A percentile compares a stretch with the other conserved stretches of the same genome.
These are phyloP conservation scores for Eurystomus gularis DNA, from an alignment of 2,113 vertebrate genomes.

Conservation along the genomic window DNA sequence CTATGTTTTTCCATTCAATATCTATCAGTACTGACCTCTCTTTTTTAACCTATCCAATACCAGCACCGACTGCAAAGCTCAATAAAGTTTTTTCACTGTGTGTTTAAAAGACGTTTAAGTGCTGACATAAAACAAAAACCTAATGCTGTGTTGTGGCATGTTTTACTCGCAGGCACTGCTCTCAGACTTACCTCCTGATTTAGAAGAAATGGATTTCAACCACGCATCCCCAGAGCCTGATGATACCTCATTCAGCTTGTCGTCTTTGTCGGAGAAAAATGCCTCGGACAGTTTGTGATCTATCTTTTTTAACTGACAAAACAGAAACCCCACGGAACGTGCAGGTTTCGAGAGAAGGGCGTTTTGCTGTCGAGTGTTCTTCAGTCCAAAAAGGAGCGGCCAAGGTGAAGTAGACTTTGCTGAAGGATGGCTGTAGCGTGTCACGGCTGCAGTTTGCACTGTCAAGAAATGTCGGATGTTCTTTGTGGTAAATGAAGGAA, in stretches of 20 bases:
- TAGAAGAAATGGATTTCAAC: constrained; percentile 88
- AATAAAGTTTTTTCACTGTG: not conserved
- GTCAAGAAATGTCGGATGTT: not conserved
- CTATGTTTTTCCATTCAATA: not conserved
- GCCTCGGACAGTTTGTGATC: constrained; percentile 81
- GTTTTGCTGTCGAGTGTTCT: constrained; percentile 32
- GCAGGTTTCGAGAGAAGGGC: constrained; percentile 39
- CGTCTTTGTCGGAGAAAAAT: constrained; percentile 91
- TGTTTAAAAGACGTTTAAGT: not conserved
- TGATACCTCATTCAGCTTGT: constrained; percentile 83
- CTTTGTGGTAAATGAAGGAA: constrained; percentile 7
- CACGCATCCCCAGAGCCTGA: constrained; percentile 75
- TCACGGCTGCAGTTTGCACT: not conserved
- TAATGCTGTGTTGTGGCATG: not conserved
- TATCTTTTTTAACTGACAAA: not conserved
- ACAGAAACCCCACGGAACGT: not conserved
- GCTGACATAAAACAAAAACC: not conserved
- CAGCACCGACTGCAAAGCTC: not conserved
- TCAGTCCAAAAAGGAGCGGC: constrained; percentile 39
- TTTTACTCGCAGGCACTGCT: constrained; percentile 84
- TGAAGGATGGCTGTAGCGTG: not conserved
- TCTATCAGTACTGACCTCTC: not conserved
- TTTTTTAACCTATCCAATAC: not conserved
- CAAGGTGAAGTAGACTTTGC: not conserved
- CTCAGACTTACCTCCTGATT: constrained; percentile 92